A percentile compares a stretch with the other conserved stretches of the same genome.
Conservation (phyloP, 1,140 invertebrate genomes). For the Cherax quadricarinatus region DNA sequence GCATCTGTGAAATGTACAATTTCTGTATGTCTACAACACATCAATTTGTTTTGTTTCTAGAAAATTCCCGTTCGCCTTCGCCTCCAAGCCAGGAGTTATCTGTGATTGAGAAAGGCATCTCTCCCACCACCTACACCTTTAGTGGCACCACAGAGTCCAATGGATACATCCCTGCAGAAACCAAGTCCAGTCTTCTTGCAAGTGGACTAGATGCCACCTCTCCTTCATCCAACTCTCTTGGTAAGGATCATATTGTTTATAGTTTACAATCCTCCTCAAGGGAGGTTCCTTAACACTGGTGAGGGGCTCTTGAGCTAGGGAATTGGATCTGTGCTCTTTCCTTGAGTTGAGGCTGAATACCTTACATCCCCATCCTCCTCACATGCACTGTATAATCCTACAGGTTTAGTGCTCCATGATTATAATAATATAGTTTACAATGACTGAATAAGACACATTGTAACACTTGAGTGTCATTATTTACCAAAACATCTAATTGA, state of each 20-base stretch:
- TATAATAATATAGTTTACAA: neutral
- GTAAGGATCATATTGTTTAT: constrained; percentile 15
- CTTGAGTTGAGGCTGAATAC: too few species aligned
- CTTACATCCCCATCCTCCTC: too few species aligned
- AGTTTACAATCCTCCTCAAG: too few species aligned
- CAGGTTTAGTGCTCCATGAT: too few species aligned
- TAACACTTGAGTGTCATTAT: too few species aligned
- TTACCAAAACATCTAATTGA: too few species aligned
- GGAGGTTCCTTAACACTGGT: too few species aligned
- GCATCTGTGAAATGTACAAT: too few species aligned
- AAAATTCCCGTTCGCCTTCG: constrained; percentile 70
- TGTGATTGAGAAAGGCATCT: constrained; percentile 65
- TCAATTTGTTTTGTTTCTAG: constrained; percentile 9
- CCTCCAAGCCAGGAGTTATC: constrained; percentile 66
- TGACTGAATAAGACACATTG: neutral
- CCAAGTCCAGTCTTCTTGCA: constrained; percentile 46
- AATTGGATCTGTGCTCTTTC: too few species aligned
- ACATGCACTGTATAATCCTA: too few species aligned
- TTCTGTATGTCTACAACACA: too few species aligned
- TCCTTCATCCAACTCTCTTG: constrained; percentile 33
- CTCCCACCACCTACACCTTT: constrained; percentile 68
- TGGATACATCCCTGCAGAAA: constrained; percentile 69
- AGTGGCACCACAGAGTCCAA: constrained; percentile 70
- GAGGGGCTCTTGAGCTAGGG: too few species aligned
- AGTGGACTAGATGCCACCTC: constrained; percentile 27